These are phyloP conservation scores for Ceraclea dissimilis DNA, from an alignment of 2,888 invertebrate species.

Conservation along the genomic window DNA sequence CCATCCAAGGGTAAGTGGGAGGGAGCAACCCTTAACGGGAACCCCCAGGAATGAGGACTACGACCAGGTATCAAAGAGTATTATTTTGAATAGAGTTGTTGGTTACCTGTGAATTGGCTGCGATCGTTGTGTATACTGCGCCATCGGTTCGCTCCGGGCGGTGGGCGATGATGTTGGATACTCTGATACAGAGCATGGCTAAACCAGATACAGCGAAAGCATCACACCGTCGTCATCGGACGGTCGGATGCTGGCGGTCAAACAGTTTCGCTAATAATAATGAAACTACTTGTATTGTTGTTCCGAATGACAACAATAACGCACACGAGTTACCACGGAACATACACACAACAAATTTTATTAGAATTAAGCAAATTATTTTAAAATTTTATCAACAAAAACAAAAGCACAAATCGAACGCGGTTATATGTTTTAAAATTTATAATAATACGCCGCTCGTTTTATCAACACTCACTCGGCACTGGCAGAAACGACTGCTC, in stretches of 20 bases:
- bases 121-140: constrained; percentile 49
- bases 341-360: background rate
- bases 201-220: constrained; percentile 14
- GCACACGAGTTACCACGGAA: background rate
- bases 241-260: constrained; percentile 7
- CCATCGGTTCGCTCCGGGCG: constrained; percentile 32
- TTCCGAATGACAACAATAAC: background rate
- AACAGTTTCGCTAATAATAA: background rate
- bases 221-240: constrained; percentile 14
- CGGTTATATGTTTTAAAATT: no score
- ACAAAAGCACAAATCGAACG: no score
- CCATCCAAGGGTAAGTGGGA: no score
- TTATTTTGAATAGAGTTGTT: no score
- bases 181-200: constrained; percentile 14
- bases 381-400: no score
- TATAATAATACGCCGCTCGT: no score
- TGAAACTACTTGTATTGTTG: background rate
- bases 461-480: no score
- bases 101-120: constrained; percentile 49
- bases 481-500: no score
- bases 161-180: constrained; percentile 11
- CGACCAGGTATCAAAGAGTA: no score
- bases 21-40: no score
- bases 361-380: no score
- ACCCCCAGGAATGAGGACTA: no score